A percentile compares a stretch with the other conserved stretches of the same genome.
phyloP scores from a whole-genome alignment of 2,888 invertebrate genomes.

The Neria commutata region DNA sequence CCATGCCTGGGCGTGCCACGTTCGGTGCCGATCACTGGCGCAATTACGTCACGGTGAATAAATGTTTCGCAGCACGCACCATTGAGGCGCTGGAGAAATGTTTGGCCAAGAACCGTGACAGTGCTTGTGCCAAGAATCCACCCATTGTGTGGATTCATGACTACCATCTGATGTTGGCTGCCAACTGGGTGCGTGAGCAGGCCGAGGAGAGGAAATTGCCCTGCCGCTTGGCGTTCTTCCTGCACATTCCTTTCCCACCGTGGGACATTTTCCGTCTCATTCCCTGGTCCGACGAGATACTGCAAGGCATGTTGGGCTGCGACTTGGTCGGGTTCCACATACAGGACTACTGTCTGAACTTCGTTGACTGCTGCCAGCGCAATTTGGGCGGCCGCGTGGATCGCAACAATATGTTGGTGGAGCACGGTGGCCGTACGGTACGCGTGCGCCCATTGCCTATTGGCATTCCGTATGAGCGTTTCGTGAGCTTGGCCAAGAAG shows the following conservation, averaged over 20 bases:
- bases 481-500: constrained; percentile 78
- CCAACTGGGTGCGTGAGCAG: constrained; percentile 87
- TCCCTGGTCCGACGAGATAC: constrained; percentile 92
- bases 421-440: constrained; percentile 85
- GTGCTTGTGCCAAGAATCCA: constrained; percentile 52
- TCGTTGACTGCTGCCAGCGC: constrained; percentile 89
- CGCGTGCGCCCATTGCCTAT: constrained; percentile 85
- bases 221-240: constrained; percentile 87
- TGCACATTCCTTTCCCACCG: constrained; percentile 94
- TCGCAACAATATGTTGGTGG: constrained; percentile 83
- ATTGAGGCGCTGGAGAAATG: constrained; percentile 70
- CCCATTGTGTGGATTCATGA: constrained; percentile 91
- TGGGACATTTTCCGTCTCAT: constrained; percentile 92
- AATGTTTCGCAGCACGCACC: constrained; percentile 82
- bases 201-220: constrained; percentile 79
- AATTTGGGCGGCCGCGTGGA: constrained; percentile 87
- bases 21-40: constrained; percentile 84
- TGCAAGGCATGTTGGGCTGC: constrained; percentile 90
- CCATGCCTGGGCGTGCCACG: constrained; percentile 87
- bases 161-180: constrained; percentile 91
- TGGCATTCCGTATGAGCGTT: constrained; percentile 86
- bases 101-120: constrained; percentile 59
- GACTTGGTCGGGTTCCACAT: constrained; percentile 95
- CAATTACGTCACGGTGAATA: constrained; percentile 80
- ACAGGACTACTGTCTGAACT: constrained; percentile 87